These are phyloP conservation scores for Stegana nigrithorax DNA, from an alignment of 2,888 invertebrate genomes.

Conservation along the genomic window DNA sequence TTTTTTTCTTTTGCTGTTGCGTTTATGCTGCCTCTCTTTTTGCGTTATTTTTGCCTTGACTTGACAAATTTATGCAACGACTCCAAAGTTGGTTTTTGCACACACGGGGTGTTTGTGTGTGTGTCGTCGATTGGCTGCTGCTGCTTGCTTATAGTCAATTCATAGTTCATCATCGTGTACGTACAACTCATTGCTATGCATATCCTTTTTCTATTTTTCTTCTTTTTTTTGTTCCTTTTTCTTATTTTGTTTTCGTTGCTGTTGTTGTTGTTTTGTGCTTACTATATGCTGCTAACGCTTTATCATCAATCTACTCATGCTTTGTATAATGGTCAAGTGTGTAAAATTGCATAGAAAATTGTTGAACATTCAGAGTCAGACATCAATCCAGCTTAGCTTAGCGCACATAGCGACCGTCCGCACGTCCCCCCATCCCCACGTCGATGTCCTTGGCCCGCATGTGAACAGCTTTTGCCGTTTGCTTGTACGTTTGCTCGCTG, in stretches of 20 bases:
- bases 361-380: conserved; percentile 31
- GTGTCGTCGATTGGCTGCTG: conserved; percentile 19
- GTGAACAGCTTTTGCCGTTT: not conserved
- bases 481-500: not conserved
- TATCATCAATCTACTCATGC: conserved; percentile 31
- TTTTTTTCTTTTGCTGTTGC: conserved; percentile 36
- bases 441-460: conserved; percentile 2
- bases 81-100: too few species aligned
- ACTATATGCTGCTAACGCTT: not conserved
- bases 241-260: not conserved
- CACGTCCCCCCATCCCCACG: not conserved
- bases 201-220: conserved; percentile 28
- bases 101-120: too few species aligned
- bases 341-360: conserved; percentile 63
- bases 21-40: conserved; percentile 60
- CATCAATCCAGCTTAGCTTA: not conserved
- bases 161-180: not conserved
- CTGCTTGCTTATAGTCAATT: conserved; percentile 5
- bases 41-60: conserved; percentile 35
- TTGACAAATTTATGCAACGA: conserved; percentile 31
- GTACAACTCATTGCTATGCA: conserved; percentile 54
- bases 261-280: not conserved
- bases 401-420: not conserved
- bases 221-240: not conserved
- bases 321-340: conserved; percentile 63